phyloP scores from a whole-genome alignment of 2,113 vertebrate genomes.

The Polypterus senegalus region DNA sequence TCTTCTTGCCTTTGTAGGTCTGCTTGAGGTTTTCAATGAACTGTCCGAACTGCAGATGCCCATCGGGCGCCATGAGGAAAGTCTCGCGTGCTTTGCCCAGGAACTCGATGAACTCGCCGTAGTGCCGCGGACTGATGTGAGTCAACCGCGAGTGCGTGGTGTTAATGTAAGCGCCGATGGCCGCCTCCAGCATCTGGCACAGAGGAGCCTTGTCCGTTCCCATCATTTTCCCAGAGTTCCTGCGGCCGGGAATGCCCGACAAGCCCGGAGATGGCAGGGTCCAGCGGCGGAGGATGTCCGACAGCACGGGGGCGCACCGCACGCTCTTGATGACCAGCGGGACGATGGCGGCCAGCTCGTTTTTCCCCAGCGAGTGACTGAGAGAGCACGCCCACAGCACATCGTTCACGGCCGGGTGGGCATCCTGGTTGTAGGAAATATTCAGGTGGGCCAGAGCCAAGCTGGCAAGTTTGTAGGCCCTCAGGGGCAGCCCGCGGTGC shows the following conservation, averaged over 20 bases:
- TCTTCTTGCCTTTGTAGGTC: conserved; percentile 52
- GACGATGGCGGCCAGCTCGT: conserved; percentile 38
- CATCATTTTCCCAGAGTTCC: conserved; percentile 28
- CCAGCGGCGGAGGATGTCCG: conserved; percentile 43
- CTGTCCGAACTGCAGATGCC: conserved; percentile 41
- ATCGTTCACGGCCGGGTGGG: conserved; percentile 42
- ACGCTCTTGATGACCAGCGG: conserved; percentile 45
- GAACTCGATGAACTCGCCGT: conserved; percentile 46
- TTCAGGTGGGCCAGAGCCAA: conserved; percentile 44
- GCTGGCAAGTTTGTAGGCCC: conserved; percentile 45
- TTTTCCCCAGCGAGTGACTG: conserved; percentile 45
- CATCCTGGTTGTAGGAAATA: conserved; percentile 48
- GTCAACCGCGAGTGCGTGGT: conserved; percentile 49
- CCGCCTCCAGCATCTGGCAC: conserved; percentile 40
- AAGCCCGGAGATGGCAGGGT: conserved; percentile 33
- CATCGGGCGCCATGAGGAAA: conserved; percentile 42
- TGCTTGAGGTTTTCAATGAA: conserved; percentile 48
- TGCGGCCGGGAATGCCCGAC: conserved; percentile 24
- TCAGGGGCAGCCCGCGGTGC: conserved; percentile 36
- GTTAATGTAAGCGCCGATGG: conserved; percentile 39
- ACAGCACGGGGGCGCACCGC: conserved; percentile 46
- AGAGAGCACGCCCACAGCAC: conserved; percentile 51
- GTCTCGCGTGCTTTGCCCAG: conserved; percentile 44
- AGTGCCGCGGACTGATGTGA: conserved; percentile 48
- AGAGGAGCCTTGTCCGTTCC: conserved; percentile 38